Conservation (phyloP, 1,140 invertebrate species). For the Heliconius congener region DNA sequence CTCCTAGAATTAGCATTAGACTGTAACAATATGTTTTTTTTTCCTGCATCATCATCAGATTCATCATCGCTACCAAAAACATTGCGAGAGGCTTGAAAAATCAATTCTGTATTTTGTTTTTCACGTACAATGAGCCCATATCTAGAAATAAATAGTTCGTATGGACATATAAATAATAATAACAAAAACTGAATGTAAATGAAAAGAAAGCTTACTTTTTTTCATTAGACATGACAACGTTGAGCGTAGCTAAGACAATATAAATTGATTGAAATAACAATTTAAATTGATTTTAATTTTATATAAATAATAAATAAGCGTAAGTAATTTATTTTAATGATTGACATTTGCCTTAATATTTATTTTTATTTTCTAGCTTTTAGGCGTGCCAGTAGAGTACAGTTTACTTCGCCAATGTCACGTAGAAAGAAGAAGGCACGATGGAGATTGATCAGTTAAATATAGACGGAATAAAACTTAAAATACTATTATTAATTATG, state of each 20-base stretch:
- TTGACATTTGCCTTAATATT: no score
- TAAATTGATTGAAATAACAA: not conserved
- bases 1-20: conserved; percentile 66
- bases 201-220: conserved; percentile 40
- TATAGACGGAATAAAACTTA: no score
- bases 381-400: no score
- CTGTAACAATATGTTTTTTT: conserved; percentile 54
- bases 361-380: no score
- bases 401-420: no score
- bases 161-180: not conserved
- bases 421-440: no score
- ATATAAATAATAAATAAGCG: not conserved
- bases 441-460: no score
- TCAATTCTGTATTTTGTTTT: conserved; percentile 51
- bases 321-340: no score
- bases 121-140: conserved; percentile 76
- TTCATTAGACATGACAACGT: conserved; percentile 30
- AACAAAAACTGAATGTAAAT: conserved; percentile 5
- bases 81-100: conserved; percentile 72
- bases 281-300: no score
- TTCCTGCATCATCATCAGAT: conserved; percentile 65
- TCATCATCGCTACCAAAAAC: conserved; percentile 78
- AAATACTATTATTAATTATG: no score
- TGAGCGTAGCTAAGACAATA: not conserved
- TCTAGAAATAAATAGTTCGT: conserved; percentile 48